These are phyloP conservation scores for Brachirus orientalis DNA, from an alignment of 2,113 vertebrate genomes.

Conservation along the genomic window DNA sequence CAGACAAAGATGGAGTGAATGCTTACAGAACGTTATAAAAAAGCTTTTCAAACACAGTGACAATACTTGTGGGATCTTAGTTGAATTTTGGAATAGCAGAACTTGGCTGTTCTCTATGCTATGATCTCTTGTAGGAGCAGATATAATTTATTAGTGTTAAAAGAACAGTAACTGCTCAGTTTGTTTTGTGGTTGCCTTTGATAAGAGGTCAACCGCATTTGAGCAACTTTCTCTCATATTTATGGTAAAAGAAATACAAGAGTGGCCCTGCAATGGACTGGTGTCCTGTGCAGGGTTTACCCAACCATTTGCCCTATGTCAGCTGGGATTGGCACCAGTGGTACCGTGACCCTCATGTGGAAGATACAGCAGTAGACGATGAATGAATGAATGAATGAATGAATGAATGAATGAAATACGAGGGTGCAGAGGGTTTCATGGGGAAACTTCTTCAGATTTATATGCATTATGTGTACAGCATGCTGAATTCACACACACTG, in stretches of 20 bases:
- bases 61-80: slow-evolving; percentile 37
- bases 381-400: no score
- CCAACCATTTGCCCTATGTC: no score
- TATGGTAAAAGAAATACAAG: no score
- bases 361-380: no score
- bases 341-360: no score
- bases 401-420: neutral
- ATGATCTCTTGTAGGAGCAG: slow-evolving; percentile 1
- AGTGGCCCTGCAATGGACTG: no score
- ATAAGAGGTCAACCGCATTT: neutral
- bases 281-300: no score
- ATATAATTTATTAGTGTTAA: slow-evolving; percentile 5
- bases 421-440: neutral
- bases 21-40: slow-evolving; percentile 16
- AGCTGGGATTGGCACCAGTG: no score
- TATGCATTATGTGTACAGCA: neutral
- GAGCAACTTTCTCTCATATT: no score
- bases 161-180: slow-evolving; percentile 1
- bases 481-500: slow-evolving; percentile 10
- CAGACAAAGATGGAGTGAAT: slow-evolving; percentile 45
- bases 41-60: slow-evolving; percentile 44
- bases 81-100: slow-evolving; percentile 30
- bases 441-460: neutral
- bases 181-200: neutral
- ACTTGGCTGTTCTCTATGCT: no score